phyloP scores from a whole-genome alignment of 1,140 invertebrate species.

The Trachymyrmex septentrionalis region DNA sequence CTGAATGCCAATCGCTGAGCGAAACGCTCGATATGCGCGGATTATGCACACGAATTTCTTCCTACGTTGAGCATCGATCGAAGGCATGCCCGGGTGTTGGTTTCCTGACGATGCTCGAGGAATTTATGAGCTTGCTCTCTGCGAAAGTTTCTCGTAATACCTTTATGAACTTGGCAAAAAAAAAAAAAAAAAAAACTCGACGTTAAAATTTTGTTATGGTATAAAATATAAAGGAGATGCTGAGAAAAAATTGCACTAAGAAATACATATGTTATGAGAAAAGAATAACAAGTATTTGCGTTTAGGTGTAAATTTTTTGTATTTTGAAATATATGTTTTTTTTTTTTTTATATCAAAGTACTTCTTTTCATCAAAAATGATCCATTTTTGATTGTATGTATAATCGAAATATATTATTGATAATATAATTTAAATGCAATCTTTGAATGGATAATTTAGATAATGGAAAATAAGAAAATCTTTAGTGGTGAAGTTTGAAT shows the following conservation, averaged over 20 bases:
- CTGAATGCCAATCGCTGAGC: conserved; percentile 42
- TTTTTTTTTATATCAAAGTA: neutral
- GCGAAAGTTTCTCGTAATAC: conserved; percentile 2
- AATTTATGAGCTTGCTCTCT: conserved; percentile 35
- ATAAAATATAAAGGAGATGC: neutral
- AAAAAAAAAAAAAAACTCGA: neutral
- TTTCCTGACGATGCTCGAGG: conserved; percentile 13
- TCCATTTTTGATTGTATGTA: neutral
- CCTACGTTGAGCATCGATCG: conserved; percentile 38
- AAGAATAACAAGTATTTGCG: neutral
- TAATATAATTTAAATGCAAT: neutral
- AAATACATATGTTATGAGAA: neutral
- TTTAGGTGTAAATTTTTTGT: neutral
- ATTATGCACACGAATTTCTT: conserved; percentile 63
- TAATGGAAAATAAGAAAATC: neutral
- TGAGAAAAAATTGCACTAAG: neutral
- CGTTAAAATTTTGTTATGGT: neutral
- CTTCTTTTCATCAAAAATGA: neutral
- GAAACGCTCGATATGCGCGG: conserved; percentile 52
- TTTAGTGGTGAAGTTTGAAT: neutral
- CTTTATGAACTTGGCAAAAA: neutral
- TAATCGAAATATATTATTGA: neutral
- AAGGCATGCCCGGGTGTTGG: conserved; percentile 3
- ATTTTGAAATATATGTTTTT: neutral
- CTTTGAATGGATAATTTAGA: neutral